Percentiles rank a stretch among this genome's conserved stretches.
Conservation (phyloP, 1,140 invertebrate species). For the Drosophila repletoides region DNA sequence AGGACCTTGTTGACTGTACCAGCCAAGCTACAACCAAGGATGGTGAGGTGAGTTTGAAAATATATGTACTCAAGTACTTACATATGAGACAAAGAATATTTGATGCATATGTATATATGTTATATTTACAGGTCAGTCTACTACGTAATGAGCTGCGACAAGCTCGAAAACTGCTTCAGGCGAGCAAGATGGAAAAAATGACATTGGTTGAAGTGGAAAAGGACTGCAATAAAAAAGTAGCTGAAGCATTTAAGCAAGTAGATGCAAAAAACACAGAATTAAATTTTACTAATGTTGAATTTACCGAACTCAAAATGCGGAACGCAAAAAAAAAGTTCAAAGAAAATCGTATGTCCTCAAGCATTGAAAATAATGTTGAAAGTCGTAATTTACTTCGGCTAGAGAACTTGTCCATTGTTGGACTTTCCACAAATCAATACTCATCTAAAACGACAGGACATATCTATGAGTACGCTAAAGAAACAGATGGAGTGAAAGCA, state of each 20-base stretch:
- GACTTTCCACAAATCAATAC: neutral
- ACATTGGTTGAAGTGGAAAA: slow-evolving; percentile 45
- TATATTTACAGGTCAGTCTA: slow-evolving; percentile 49
- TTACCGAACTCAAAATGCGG: slow-evolving; percentile 54
- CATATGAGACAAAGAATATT: too few species aligned
- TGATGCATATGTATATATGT: neutral
- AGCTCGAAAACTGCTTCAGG: slow-evolving; percentile 62
- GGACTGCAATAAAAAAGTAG: slow-evolving; percentile 61
- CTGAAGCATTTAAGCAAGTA: slow-evolving; percentile 51
- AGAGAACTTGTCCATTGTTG: slow-evolving; percentile 36
- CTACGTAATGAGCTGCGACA: slow-evolving; percentile 70
- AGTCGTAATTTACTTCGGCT: slow-evolving; percentile 33
- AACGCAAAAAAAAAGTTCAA: slow-evolving; percentile 33
- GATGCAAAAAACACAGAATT: slow-evolving; percentile 56
- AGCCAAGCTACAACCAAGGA: slow-evolving; percentile 52
- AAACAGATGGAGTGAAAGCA: too few species aligned
- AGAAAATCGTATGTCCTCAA: slow-evolving; percentile 1
- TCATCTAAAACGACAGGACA: neutral
- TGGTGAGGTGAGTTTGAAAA: slow-evolving; percentile 65
- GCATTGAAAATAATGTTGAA: slow-evolving; percentile 2
- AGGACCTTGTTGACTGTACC: slow-evolving; percentile 55
- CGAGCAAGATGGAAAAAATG: slow-evolving; percentile 68
- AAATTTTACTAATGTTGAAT: slow-evolving; percentile 35
- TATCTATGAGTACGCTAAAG: slow-evolving; percentile 16
- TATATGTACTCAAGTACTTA: too few species aligned